phyloP scores from a whole-genome alignment of 2,113 vertebrate species.

The Passerina amoena region DNA sequence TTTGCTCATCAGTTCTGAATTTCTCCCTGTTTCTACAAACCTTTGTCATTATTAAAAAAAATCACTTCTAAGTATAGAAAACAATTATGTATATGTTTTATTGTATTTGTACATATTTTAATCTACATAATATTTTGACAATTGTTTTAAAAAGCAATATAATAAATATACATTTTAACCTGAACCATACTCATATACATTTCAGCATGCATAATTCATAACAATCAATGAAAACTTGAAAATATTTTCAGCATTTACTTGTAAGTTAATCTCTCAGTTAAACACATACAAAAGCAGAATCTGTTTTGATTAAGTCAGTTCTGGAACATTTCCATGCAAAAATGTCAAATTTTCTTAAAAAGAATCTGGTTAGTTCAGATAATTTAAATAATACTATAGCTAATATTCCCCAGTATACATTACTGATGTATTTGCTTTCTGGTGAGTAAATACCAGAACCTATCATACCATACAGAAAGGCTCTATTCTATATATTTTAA shows the following conservation, averaged over 20 bases:
- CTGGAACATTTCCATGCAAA: not conserved
- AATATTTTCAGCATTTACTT: not conserved
- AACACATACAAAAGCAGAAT: not conserved
- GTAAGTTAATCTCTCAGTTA: not conserved
- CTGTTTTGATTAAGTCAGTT: not conserved
- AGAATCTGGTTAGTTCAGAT: not conserved
- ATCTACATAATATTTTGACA: not conserved
- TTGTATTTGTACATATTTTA: not conserved
- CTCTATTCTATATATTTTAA: not conserved
- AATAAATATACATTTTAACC: not conserved
- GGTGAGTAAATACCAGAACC: not conserved
- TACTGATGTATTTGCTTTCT: not conserved
- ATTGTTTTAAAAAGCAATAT: not conserved
- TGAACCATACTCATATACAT: not conserved
- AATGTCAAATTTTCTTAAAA: not conserved
- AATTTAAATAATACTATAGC: not conserved
- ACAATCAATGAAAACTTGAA: not conserved
- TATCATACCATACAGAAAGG: not conserved
- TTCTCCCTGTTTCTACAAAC: not conserved
- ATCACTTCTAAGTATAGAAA: not conserved
- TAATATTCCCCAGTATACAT: not conserved
- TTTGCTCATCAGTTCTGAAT: not conserved
- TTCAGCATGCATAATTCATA: not conserved
- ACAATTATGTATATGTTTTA: not conserved
- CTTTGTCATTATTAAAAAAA: not conserved